phyloP scores from a whole-genome alignment of 2,888 invertebrate species.

The Drosophila siamana region DNA sequence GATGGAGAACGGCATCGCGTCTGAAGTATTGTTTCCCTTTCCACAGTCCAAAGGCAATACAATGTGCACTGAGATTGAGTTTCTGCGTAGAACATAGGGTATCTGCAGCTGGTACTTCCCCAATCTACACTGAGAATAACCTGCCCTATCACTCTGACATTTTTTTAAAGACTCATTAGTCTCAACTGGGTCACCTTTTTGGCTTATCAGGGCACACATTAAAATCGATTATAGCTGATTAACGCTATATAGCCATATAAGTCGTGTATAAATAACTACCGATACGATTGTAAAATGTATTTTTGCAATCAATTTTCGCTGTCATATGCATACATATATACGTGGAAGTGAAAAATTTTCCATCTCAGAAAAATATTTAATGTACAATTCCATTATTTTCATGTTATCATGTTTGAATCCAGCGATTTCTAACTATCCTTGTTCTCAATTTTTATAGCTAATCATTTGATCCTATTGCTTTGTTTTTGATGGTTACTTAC shows the following conservation, averaged over 20 bases:
- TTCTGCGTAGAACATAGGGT: not conserved
- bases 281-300: slow-evolving; percentile 38
- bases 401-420: slow-evolving; percentile 1
- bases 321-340: slow-evolving; percentile 5
- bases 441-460: slow-evolving; percentile 2
- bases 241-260: slow-evolving; percentile 41
- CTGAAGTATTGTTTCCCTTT: slow-evolving; percentile 29
- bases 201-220: slow-evolving; percentile 62
- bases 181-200: slow-evolving; percentile 75
- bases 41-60: not conserved
- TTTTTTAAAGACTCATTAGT: slow-evolving; percentile 35
- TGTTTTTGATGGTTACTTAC: not conserved
- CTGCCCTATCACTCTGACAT: not conserved
- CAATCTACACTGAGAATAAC: not conserved
- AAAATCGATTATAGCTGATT: slow-evolving; percentile 49
- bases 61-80: not conserved
- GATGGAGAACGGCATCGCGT: slow-evolving; percentile 18
- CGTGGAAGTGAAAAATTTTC: slow-evolving; percentile 36
- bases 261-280: slow-evolving; percentile 51
- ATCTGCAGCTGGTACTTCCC: slow-evolving; percentile 14
- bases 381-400: not conserved
- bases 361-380: slow-evolving; percentile 14
- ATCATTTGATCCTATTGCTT: not conserved
- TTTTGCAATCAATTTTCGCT: slow-evolving; percentile 35
- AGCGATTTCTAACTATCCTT: slow-evolving; percentile 3